Percentiles rank a stretch among this genome's conserved stretches.
Conservation (phyloP, 2,113 vertebrate genomes). For the Balaeniceps rex region DNA sequence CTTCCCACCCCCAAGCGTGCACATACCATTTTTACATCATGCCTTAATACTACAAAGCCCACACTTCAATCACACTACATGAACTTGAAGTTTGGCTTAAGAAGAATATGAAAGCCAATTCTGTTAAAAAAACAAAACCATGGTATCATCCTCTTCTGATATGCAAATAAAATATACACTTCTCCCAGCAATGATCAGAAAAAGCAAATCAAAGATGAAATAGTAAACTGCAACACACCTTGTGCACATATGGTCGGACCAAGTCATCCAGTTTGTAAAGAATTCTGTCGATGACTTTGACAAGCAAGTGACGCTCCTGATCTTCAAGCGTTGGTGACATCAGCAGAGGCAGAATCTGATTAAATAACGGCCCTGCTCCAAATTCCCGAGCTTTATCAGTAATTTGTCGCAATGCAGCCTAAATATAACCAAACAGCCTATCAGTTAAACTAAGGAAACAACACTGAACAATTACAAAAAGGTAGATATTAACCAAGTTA, state of each 20-base stretch:
- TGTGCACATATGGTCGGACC: slow-evolving; percentile 97
- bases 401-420: slow-evolving; percentile 96
- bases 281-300: slow-evolving; percentile 98
- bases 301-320: slow-evolving; percentile 96
- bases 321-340: slow-evolving; percentile 99
- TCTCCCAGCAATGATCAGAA: background rate
- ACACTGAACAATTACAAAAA: background rate
- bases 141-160: background rate
- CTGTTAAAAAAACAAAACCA: background rate
- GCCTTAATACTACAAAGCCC: background rate
- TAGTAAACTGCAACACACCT: slow-evolving; percentile 72
- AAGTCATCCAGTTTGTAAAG: slow-evolving; percentile 97
- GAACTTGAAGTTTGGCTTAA: background rate
- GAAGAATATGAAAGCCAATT: background rate
- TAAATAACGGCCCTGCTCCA: slow-evolving; percentile 94
- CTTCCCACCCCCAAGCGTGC: background rate
- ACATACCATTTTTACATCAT: background rate
- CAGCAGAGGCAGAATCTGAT: slow-evolving; percentile 95
- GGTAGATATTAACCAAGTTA: background rate
- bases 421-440: background rate
- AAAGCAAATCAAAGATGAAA: background rate
- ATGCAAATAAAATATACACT: background rate
- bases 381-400: slow-evolving; percentile 98
- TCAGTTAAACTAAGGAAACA: background rate
- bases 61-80: background rate